A percentile compares a stretch with the other conserved stretches of the same genome.
Evolutionary conservation across 2,797 vertebrate genomes (phyloP).

Genomic region (Phalanger gymnotis): DNA sequence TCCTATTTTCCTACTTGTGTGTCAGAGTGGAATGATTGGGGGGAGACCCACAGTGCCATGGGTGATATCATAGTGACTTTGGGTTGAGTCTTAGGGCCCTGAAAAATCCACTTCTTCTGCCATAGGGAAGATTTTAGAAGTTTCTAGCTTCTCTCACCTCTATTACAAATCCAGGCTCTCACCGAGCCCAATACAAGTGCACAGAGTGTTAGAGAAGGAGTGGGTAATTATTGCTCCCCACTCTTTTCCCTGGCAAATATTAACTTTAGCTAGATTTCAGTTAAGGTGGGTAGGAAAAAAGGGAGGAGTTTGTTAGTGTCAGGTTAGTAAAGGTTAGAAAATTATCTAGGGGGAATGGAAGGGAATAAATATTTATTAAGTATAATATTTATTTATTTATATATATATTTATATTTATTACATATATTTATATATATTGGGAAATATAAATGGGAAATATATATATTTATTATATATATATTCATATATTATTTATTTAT

Average conservation of each 20-base stretch:
- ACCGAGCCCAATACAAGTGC: not conserved
- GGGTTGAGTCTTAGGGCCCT: not conserved
- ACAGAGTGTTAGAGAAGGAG: not conserved
- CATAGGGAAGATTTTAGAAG: not conserved
- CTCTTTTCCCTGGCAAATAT: not conserved
- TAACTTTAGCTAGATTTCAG: not conserved
- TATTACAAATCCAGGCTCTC: not conserved
- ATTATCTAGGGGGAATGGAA: not conserved
- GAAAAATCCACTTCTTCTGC: not conserved
- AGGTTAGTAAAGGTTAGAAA: not conserved
- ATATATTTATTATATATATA: too few relatives aligned
- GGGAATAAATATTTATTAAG: not conserved
- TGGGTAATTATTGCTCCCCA: not conserved
- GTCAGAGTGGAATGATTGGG: not conserved
- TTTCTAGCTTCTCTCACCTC: not conserved
- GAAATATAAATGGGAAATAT: too few relatives aligned
- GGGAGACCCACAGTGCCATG: not conserved
- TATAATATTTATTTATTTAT: too few relatives aligned
- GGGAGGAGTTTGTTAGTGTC: rapidly evolving
- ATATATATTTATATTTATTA: too few relatives aligned
- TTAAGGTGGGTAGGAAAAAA: not conserved
- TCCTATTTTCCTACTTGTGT: not conserved
- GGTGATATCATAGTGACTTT: too few relatives aligned
- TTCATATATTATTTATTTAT: too few relatives aligned
- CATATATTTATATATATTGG: too few relatives aligned